These are phyloP conservation scores for Grapholita molesta DNA, from an alignment of 1,140 invertebrate species.

Conservation along the genomic window DNA sequence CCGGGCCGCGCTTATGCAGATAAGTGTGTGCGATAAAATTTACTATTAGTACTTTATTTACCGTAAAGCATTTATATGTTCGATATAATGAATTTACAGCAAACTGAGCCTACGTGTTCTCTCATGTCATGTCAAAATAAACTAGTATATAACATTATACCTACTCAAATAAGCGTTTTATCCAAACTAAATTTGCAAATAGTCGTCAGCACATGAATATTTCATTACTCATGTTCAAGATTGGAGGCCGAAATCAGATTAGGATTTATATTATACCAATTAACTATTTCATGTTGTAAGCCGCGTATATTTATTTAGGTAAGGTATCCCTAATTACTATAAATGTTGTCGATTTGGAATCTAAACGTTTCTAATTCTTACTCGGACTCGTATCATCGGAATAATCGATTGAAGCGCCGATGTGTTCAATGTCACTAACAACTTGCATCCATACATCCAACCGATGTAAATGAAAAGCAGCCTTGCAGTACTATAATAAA, in stretches of 20 bases:
- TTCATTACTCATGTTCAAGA: too few species aligned
- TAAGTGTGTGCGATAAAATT: background rate
- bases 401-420: slow-evolving; percentile 13
- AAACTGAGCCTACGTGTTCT: too few species aligned
- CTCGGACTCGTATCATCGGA: slow-evolving; percentile 1
- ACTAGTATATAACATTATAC: too few species aligned
- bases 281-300: background rate
- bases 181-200: too few species aligned
- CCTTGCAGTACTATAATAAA: background rate
- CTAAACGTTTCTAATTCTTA: slow-evolving; percentile 18
- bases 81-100: too few species aligned
- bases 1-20: slow-evolving; percentile 26
- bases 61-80: background rate
- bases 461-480: background rate
- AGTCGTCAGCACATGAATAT: background rate
- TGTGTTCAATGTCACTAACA: slow-evolving; percentile 1
- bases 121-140: too few species aligned
- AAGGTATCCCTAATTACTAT: background rate
- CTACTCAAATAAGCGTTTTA: too few species aligned
- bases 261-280: background rate
- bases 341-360: slow-evolving; percentile 1
- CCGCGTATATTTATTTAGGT: background rate
- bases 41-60: slow-evolving; percentile 4
- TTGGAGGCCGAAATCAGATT: too few species aligned
- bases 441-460: background rate